phyloP scores from a whole-genome alignment of 2,888 invertebrate genomes.

The Epinotia brunnichana region DNA sequence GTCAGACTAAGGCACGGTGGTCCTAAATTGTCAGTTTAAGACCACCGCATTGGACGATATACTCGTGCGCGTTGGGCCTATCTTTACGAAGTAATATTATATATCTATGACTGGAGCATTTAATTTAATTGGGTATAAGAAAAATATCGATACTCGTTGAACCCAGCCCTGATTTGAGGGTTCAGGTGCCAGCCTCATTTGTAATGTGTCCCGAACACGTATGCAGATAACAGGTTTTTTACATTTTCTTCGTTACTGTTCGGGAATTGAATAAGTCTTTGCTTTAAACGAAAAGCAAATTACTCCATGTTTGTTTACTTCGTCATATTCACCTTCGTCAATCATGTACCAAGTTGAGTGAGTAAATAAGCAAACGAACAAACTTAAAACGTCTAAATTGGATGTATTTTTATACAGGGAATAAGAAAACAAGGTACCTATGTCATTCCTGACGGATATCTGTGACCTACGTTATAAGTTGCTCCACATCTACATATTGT shows the following conservation, averaged over 20 bases:
- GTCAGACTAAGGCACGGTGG: too few relatives aligned
- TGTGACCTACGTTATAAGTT: too few relatives aligned
- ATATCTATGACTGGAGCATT: too few relatives aligned
- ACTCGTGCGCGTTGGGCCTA: too few relatives aligned
- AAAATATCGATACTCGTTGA: conserved; percentile 8
- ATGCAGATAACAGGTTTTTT: conserved; percentile 39
- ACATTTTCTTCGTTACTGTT: conserved; percentile 36
- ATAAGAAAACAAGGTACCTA: too few relatives aligned
- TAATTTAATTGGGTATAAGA: background rate
- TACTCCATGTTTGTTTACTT: background rate
- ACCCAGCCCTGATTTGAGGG: conserved; percentile 23
- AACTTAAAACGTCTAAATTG: background rate
- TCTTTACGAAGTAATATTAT: too few relatives aligned
- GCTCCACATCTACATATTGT: too few relatives aligned
- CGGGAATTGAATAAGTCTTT: conserved; percentile 32
- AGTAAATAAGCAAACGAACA: background rate
- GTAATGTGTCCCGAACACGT: conserved; percentile 38
- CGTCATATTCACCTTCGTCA: background rate
- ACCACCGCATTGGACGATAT: too few relatives aligned
- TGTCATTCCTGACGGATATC: too few relatives aligned
- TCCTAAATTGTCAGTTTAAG: too few relatives aligned
- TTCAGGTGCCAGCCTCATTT: conserved; percentile 43
- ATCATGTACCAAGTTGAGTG: background rate
- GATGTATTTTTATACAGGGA: too few relatives aligned
- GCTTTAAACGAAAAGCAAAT: conserved; percentile 1